Evolutionary conservation across 2,888 invertebrate genomes (phyloP), one percentile per base, ranked within the genome.

Genomic region (Tuberolachnus salignus): DNA sequence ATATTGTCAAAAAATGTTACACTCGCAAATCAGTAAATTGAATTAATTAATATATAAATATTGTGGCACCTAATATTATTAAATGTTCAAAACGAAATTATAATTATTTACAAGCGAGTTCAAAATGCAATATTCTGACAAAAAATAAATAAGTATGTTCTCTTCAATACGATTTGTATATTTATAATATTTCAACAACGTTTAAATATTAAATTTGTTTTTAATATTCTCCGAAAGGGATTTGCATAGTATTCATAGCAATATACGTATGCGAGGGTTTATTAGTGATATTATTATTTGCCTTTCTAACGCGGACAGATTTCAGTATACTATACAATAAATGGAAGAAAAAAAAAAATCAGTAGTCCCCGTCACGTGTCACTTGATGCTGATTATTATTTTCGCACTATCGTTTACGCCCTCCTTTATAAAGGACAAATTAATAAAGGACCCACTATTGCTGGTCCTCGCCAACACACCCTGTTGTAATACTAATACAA

Each of bases 381-480:
- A 42, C 19, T 64, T n/a, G 26, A 44, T 44, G 44, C 26, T 57
- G 64, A 75, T 67, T 57, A 57, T 34, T 49, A 57, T 67, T 75
- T 67, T 55, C 55, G 16, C 46, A 6, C 75, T 66, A 53, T 55
- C 55, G 59, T 72, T 72, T 44, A 66, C 66, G 57, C 75, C 67
- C 67, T 57, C 21, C 57, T 61, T 34, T 61, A n/a, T 23, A 21
- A 13, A 51, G 34, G 16, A 63, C 59, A 61, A 61, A 72, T 72
- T 72, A 61, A 72, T 61, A 49, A 72, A 72, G 61, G 21, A 21
- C 16, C 3, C 34, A 21, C 34, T 34, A 26, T 19, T 61, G 19
- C 26, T 26, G 16, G 61, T 72, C 11, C 66, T 66, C 23, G 8
- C 23, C 64, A 34, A 23, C 34, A 3, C 71, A 59, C 26, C 26